phyloP scores from a whole-genome alignment of 2,888 invertebrate species.

The Nephrotoma flavescens region DNA sequence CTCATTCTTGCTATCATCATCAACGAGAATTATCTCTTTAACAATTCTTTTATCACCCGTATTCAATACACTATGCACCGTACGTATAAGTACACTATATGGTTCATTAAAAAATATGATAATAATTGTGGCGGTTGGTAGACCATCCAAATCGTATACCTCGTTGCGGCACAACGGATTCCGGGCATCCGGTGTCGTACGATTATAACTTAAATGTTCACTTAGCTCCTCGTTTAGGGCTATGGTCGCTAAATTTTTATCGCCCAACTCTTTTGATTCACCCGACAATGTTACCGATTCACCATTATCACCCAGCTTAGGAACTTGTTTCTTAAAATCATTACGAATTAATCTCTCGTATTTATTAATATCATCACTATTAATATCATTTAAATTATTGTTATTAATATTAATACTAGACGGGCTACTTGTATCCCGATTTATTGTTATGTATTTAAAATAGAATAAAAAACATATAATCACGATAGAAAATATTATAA shows the following conservation, averaged over 20 bases:
- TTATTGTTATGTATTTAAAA: conserved; percentile 16
- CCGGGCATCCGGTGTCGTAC: conserved; percentile 38
- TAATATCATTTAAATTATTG: not conserved
- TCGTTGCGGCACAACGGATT: conserved; percentile 24
- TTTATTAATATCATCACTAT: not conserved
- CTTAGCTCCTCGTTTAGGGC: conserved; percentile 82
- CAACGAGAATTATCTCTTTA: conserved; percentile 88
- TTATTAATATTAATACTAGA: not conserved
- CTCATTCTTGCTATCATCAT: conserved; percentile 75
- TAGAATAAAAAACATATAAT: conserved; percentile 26
- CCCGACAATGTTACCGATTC: conserved; percentile 49
- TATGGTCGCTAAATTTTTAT: conserved; percentile 60
- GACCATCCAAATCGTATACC: conserved; percentile 41
- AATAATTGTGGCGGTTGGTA: conserved; percentile 63
- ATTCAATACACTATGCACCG: conserved; percentile 60
- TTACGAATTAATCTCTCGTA: conserved; percentile 38
- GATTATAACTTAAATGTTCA: conserved; percentile 72
- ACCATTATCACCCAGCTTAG: conserved; percentile 58
- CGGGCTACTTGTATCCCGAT: not conserved
- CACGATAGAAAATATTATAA: conserved; percentile 25
- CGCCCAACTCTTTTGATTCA: conserved; percentile 47
- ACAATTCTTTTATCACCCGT: conserved; percentile 46
- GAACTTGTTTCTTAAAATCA: conserved; percentile 49
- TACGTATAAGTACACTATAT: conserved; percentile 64
- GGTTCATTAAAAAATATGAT: conserved; percentile 86